phyloP scores from a whole-genome alignment of 2,888 invertebrate species.

The Periphyllus acericola region DNA sequence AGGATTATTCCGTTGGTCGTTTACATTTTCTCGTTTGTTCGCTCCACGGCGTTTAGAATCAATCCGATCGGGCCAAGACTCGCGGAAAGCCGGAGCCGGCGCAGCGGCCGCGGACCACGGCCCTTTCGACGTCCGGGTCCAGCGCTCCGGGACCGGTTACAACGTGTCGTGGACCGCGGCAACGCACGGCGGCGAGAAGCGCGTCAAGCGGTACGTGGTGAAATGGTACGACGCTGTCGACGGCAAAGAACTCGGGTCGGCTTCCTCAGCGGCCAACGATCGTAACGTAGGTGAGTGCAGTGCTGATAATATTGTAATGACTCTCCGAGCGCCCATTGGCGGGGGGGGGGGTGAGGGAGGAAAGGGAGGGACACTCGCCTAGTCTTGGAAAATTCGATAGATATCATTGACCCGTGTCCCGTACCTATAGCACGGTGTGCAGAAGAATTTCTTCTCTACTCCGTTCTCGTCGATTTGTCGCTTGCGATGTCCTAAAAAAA shows the following conservation, averaged over 20 bases:
- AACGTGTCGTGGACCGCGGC: conserved; percentile 25
- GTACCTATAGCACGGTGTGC: too few species aligned
- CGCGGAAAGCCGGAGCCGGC: background rate
- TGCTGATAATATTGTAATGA: background rate
- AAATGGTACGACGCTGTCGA: conserved; percentile 45
- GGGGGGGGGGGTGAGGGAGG: too few species aligned
- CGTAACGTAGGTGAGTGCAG: conserved; percentile 15
- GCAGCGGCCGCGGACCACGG: background rate
- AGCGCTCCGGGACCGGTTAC: conserved; percentile 7
- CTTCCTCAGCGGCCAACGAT: background rate
- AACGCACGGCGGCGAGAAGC: background rate
- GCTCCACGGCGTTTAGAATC: background rate
- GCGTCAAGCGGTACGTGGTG: conserved; percentile 15
- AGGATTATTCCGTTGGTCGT: too few species aligned
- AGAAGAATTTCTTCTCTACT: too few species aligned
- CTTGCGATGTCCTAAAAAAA: too few species aligned
- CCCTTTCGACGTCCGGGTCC: background rate
- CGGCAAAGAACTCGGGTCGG: conserved; percentile 33
- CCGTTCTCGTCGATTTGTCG: too few species aligned
- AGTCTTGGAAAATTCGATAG: too few species aligned
- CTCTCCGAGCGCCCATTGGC: too few species aligned
- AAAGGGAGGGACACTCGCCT: too few species aligned
- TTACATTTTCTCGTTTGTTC: too few species aligned
- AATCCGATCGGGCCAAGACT: background rate
- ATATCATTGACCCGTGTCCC: too few species aligned